These are phyloP conservation scores for Sminthopsis crassicaudata DNA, from an alignment of 2,113 vertebrate species.

Conservation along the genomic window DNA sequence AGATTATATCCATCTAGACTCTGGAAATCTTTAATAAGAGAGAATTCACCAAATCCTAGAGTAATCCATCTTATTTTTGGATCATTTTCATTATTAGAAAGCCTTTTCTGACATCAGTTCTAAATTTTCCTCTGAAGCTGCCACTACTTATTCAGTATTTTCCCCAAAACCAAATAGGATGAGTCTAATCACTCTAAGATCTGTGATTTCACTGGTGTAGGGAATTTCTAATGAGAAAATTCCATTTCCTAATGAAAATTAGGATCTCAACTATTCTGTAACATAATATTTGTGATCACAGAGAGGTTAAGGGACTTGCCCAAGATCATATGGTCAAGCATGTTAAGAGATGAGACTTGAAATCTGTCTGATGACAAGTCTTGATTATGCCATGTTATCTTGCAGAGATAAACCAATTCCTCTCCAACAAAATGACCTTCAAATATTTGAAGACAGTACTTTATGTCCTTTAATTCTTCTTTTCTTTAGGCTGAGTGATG, in stretches of 20 bases:
- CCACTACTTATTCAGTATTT: not conserved
- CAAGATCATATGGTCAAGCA: not conserved
- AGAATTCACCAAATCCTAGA: not conserved
- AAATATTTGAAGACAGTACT: not conserved
- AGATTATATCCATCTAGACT: not conserved
- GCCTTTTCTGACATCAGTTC: not conserved
- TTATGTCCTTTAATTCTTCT: not conserved
- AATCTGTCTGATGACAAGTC: not conserved
- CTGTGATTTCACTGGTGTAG: not conserved
- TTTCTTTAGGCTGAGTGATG: not conserved
- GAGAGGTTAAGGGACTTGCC: not conserved
- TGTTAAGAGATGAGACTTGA: not conserved
- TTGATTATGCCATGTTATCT: not conserved
- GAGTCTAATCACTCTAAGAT: not conserved
- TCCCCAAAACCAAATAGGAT: not conserved
- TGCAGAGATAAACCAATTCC: not conserved
- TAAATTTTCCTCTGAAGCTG: not conserved
- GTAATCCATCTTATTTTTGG: not conserved
- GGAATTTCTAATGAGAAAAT: not conserved
- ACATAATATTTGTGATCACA: not conserved
- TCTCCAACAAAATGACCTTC: not conserved
- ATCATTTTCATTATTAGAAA: not conserved
- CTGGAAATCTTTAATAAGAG: not conserved
- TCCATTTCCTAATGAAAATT: not conserved
- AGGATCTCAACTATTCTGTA: not conserved